These are phyloP conservation scores for Oscarella lobularis DNA, from an alignment of 37 sponge, comb jelly and placozoan genomes.

Conservation along the genomic window DNA sequence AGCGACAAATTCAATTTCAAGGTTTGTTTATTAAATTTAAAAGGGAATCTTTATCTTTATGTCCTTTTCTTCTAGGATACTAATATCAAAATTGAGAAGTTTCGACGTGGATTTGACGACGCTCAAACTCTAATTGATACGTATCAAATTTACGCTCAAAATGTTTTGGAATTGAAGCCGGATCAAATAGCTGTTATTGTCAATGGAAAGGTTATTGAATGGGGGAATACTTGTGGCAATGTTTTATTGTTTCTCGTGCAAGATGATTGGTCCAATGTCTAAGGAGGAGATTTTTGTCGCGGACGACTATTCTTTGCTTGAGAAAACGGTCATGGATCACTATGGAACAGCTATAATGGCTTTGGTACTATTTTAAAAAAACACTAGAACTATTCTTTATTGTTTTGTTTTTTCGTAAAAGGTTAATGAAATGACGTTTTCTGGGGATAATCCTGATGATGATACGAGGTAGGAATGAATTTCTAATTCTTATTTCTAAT, in stretches of 20 bases:
- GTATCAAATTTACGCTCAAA: neutral
- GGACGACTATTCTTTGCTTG: neutral
- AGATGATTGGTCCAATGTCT: neutral
- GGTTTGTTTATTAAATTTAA: neutral
- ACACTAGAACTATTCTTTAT: too few species aligned
- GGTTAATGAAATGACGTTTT: too few species aligned
- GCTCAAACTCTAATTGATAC: neutral
- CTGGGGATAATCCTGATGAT: constrained; percentile 30
- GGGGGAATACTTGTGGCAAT: too few species aligned
- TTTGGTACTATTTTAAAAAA: too few species aligned
- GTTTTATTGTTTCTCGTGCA: neutral
- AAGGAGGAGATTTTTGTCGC: too few species aligned
- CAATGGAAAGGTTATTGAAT: neutral
- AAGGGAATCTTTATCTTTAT: neutral
- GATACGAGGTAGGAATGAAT: constrained; percentile 26
- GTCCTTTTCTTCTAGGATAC: too few species aligned
- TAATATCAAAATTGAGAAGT: too few species aligned
- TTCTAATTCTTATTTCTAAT: too few species aligned
- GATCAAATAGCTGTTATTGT: neutral
- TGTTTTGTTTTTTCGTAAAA: too few species aligned
- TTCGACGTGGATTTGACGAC: neutral
- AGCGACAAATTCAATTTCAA: neutral
- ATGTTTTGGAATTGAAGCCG: neutral
- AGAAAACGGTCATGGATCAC: neutral
- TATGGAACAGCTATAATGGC: neutral